Base-by-base conservation (phyloP, 37 sponge, comb jelly and placozoan genomes). In the Ianthella basta region DNA sequence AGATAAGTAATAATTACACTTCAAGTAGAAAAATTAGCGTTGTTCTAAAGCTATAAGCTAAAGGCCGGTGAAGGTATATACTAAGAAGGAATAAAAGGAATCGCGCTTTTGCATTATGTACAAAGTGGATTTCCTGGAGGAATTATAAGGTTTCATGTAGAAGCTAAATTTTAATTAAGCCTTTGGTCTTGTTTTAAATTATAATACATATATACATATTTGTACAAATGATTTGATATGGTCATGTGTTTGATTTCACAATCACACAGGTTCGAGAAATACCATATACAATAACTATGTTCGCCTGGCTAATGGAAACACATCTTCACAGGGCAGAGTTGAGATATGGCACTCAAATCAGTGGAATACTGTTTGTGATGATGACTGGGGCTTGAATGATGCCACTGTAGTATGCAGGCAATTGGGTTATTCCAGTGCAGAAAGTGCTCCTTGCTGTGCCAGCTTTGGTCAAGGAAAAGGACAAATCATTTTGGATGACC, bases 331-430 rank as follows among this genome's bases (percentile, higher is more conserved):
- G 37, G 85, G 85, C 30, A 57, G 85, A 74, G 70, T 83, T 15
- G 70, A 83, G 35, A 40, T 72, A 21, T 72, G 36, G 39, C 36
- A 72, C 40, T 20, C 30, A 12, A 37, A 40, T 19, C 40, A 21
- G 40, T 72, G 73, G 73, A 36, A 72, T 20, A 72, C 73, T 37
- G 73, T 72, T 36, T 72, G 73, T 72, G 73, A 72, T 72, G 73
- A 72, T 32, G 16, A 15, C 40, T 72, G 73, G 73, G 73, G 30
- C 30, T 37, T 72, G 8, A 19, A 34, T 72, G 73, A 72, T 72
- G 73, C 73, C 40, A 8, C 30, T 72, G 73, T 72, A 29, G 73
- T 72, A 21, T 72, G 73, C 38, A 72, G 40, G 36, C 73, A 72
- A 37, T 40, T 72, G 30, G 73, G 73, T 19, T 72, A 72, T 40